A percentile compares a stretch with the other conserved stretches of the same genome.
phyloP scores from a whole-genome alignment of 1,140 invertebrate species.

The Arion vulgaris region DNA sequence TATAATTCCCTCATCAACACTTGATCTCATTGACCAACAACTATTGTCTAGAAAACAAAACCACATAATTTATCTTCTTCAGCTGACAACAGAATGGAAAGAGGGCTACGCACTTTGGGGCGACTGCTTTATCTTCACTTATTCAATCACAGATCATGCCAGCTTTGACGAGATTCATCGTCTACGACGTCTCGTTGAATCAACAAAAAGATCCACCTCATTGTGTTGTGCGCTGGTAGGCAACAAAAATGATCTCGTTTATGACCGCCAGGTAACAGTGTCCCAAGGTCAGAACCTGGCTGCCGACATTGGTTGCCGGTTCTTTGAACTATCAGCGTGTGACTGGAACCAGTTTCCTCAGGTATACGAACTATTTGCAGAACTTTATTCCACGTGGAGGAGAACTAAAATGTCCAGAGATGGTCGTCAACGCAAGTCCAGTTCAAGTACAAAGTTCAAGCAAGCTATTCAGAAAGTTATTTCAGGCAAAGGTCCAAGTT shows the following conservation, averaged over 20 bases:
- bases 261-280: slow-evolving; percentile 88
- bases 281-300: slow-evolving; percentile 83
- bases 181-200: slow-evolving; percentile 83
- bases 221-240: slow-evolving; percentile 82
- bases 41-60: no score
- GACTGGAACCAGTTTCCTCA: slow-evolving; percentile 60
- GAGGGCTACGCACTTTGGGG: slow-evolving; percentile 78
- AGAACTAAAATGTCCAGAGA: slow-evolving; percentile 39
- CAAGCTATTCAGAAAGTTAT: slow-evolving; percentile 68
- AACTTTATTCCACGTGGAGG: slow-evolving; percentile 51
- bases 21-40: not conserved
- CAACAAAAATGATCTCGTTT: slow-evolving; percentile 94
- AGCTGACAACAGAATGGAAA: slow-evolving; percentile 47
- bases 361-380: slow-evolving; percentile 56
- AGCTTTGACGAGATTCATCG: slow-evolving; percentile 87
- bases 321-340: slow-evolving; percentile 84
- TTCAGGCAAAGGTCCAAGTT: slow-evolving; percentile 52
- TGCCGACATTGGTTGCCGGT: slow-evolving; percentile 84
- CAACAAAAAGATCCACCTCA: slow-evolving; percentile 78
- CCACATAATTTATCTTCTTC: slow-evolving; percentile 2
- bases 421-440: slow-evolving; percentile 57
- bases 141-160: slow-evolving; percentile 89
- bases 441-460: slow-evolving; percentile 60
- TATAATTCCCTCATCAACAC: not conserved
- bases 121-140: slow-evolving; percentile 89